These are phyloP conservation scores for Diachasmimorpha longicaudata DNA, from an alignment of 1,140 invertebrate genomes.

Conservation along the genomic window DNA sequence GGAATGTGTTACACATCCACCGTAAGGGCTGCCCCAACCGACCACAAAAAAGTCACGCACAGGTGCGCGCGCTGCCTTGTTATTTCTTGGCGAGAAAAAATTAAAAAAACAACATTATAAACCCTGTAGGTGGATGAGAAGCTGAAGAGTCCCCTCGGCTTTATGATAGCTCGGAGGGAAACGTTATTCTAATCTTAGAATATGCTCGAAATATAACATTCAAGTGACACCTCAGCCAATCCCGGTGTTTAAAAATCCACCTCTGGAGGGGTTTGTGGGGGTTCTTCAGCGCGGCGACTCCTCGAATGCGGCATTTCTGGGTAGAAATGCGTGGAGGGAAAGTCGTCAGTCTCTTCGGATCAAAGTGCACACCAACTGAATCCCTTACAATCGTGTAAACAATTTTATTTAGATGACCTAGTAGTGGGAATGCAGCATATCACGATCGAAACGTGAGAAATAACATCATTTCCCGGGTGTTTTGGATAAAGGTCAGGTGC, in stretches of 20 bases:
- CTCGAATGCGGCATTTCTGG: neutral
- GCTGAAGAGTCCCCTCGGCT: slow-evolving; percentile 13
- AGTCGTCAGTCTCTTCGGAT: neutral
- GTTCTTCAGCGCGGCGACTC: neutral
- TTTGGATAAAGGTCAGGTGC: no score
- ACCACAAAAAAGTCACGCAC: neutral
- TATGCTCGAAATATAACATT: slow-evolving; percentile 58
- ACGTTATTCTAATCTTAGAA: slow-evolving; percentile 56
- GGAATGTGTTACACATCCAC: no score
- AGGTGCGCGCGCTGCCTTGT: neutral
- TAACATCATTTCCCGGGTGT: no score
- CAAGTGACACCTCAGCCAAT: slow-evolving; percentile 42
- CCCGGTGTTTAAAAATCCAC: neutral
- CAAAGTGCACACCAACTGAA: neutral
- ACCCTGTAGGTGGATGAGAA: slow-evolving; percentile 16
- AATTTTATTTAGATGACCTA: no score
- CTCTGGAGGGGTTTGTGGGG: neutral
- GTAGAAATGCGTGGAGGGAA: neutral
- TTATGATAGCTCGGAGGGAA: slow-evolving; percentile 20
- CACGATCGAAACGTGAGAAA: no score
- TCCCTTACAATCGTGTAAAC: neutral
- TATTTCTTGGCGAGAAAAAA: neutral
- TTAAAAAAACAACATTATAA: neutral
- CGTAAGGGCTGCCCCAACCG: neutral
- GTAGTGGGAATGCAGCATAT: no score